These are phyloP conservation scores for Ispidina picta DNA, from an alignment of 2,797 vertebrate species.

Conservation along the genomic window DNA sequence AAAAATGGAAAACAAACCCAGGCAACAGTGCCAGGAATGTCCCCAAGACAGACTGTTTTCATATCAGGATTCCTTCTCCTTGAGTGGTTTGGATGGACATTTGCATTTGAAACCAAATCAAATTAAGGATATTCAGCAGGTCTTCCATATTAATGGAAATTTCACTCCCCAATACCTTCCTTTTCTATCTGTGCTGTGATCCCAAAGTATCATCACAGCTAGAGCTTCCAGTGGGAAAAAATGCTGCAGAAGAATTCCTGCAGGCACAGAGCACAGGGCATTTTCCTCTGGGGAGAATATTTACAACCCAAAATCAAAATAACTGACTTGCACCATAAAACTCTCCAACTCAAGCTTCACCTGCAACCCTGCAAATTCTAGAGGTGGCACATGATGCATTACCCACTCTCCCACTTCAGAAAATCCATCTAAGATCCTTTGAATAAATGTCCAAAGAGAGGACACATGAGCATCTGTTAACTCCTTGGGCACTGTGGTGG, in stretches of 20 bases:
- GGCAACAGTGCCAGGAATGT: not conserved
- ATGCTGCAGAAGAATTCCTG: not conserved
- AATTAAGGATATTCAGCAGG: not conserved
- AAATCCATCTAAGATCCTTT: conserved; percentile 19
- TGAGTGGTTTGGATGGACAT: not conserved
- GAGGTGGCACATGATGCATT: conserved; percentile 44
- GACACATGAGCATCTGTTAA: not conserved
- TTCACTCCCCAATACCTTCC: not conserved
- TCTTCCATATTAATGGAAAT: not conserved
- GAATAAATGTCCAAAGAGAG: conserved; percentile 5
- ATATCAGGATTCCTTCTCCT: not conserved
- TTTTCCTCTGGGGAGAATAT: conserved; percentile 30
- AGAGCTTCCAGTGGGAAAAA: not conserved
- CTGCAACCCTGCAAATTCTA: conserved; percentile 27
- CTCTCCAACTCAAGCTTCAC: conserved; percentile 28
- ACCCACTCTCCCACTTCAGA: not conserved
- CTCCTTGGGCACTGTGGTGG: not conserved
- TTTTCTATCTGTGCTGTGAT: not conserved
- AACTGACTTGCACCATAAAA: conserved; percentile 40
- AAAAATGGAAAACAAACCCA: not conserved
- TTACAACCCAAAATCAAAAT: conserved; percentile 51
- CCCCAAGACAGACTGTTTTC: not conserved
- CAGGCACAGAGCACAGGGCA: not conserved
- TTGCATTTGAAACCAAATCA: not conserved
- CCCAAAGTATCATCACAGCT: not conserved